Percentiles rank a stretch among this genome's conserved stretches.
These are phyloP conservation scores for Pelecanoides urinatrix DNA, from an alignment of 2,113 vertebrate genomes.

Conservation along the genomic window DNA sequence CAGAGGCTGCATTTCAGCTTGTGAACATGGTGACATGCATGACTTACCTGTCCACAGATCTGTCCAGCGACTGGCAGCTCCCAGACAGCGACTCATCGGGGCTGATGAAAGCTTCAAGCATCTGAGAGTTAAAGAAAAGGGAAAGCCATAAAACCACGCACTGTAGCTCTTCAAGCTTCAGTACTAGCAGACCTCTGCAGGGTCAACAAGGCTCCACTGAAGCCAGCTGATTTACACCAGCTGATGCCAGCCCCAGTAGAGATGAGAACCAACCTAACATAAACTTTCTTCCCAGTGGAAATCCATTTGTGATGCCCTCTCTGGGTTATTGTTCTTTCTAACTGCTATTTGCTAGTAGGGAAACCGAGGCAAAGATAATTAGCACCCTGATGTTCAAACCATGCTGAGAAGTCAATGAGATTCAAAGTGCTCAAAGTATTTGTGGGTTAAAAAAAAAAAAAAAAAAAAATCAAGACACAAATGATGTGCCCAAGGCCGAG, in stretches of 20 bases:
- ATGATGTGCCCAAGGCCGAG: neutral
- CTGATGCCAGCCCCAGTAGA: neutral
- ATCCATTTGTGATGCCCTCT: neutral
- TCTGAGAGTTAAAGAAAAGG: conserved; percentile 61
- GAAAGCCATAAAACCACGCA: neutral
- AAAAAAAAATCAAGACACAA: neutral
- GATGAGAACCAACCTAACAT: neutral
- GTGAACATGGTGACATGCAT: neutral
- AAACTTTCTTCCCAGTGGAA: neutral
- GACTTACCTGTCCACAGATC: conserved; percentile 85
- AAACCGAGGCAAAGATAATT: neutral
- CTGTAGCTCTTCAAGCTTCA: neutral
- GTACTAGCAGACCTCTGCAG: neutral
- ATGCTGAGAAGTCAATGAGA: neutral
- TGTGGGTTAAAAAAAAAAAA: no score
- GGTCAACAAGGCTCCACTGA: neutral
- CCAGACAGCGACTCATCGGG: conserved; percentile 83
- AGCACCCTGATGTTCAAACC: neutral
- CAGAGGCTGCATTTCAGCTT: neutral
- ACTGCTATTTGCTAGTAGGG: neutral
- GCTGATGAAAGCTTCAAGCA: conserved; percentile 88
- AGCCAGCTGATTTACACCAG: neutral
- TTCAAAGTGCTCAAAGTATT: neutral
- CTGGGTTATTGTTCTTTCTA: neutral
- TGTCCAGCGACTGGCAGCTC: conserved; percentile 84